These are phyloP conservation scores for Oncorhynchus kisutch DNA, from an alignment of 2,113 vertebrate genomes.

Conservation along the genomic window DNA sequence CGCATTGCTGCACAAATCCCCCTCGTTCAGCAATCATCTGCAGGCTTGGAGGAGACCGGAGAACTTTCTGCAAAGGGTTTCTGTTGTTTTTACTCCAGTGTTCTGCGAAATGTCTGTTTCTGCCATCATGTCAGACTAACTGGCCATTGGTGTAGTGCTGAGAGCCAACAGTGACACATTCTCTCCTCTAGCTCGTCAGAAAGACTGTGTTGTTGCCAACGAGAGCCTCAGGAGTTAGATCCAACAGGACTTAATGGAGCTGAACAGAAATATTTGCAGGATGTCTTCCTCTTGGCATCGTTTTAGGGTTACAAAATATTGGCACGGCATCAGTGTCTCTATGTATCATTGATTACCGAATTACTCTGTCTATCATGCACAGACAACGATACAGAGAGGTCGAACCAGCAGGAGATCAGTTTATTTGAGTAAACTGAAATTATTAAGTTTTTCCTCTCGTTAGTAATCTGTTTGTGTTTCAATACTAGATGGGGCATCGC, in stretches of 20 bases:
- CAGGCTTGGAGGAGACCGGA: too few relatives aligned
- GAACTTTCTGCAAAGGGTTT: too few relatives aligned
- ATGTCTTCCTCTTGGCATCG: not conserved
- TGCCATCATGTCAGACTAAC: not conserved
- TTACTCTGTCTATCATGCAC: not conserved
- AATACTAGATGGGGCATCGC: conserved; percentile 73
- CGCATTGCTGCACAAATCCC: not conserved
- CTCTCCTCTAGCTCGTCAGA: conserved; percentile 22
- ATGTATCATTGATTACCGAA: not conserved
- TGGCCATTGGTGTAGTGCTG: not conserved
- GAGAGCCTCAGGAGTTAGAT: conserved; percentile 6
- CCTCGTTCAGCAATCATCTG: too few relatives aligned
- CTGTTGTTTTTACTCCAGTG: not conserved
- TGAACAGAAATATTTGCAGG: conserved; percentile 2
- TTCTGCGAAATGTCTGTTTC: conserved; percentile 1
- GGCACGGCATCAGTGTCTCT: not conserved
- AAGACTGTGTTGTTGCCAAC: conserved; percentile 31
- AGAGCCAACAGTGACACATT: conserved; percentile 28
- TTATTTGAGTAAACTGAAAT: too few relatives aligned
- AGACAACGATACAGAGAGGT: not conserved
- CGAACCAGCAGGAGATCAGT: not conserved
- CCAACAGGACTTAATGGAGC: not conserved
- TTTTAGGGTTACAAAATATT: not conserved
- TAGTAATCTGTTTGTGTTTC: not conserved
- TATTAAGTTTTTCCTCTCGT: not conserved